Percentiles rank a stretch among this genome's conserved stretches.
phyloP scores from a whole-genome alignment of 2,888 invertebrate species.

The Liposcelis brunnea region DNA sequence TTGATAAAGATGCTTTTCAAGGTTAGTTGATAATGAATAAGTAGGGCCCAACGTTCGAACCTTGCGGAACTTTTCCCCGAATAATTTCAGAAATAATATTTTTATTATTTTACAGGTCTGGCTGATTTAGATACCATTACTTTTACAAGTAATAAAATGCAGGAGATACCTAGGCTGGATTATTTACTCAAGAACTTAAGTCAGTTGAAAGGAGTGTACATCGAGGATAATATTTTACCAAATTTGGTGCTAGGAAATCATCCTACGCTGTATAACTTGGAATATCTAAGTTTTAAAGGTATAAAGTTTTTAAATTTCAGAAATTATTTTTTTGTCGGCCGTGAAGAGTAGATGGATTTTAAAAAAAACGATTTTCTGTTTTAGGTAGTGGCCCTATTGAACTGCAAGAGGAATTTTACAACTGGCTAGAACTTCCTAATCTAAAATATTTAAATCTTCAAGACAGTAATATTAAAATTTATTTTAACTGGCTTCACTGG shows the following conservation, averaged over 20 bases:
- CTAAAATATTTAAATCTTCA: constrained; percentile 5
- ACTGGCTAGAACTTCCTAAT: background rate
- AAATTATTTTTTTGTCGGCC: too few relatives aligned
- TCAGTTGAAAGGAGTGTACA: background rate
- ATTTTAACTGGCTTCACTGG: too few relatives aligned
- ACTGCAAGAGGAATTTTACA: background rate
- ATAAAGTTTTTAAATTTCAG: too few relatives aligned
- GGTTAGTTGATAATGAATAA: background rate
- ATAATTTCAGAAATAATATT: too few relatives aligned
- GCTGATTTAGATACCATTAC: background rate
- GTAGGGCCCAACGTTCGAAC: too few relatives aligned
- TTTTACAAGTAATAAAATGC: background rate
- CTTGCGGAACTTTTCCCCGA: too few relatives aligned
- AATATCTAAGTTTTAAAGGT: constrained; percentile 5
- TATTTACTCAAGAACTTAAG: background rate
- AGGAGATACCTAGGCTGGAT: constrained; percentile 1
- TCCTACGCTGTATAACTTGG: background rate
- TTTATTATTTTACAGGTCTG: background rate
- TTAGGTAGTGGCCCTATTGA: constrained; percentile 6
- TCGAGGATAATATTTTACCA: background rate
- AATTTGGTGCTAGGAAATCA: background rate
- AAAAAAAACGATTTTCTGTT: background rate
- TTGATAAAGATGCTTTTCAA: constrained; percentile 4
- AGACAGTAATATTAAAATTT: constrained; percentile 4
- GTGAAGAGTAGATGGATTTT: too few relatives aligned